Base-by-base conservation (phyloP, 1,140 invertebrate species). In the Scaptomyza montana region DNA sequence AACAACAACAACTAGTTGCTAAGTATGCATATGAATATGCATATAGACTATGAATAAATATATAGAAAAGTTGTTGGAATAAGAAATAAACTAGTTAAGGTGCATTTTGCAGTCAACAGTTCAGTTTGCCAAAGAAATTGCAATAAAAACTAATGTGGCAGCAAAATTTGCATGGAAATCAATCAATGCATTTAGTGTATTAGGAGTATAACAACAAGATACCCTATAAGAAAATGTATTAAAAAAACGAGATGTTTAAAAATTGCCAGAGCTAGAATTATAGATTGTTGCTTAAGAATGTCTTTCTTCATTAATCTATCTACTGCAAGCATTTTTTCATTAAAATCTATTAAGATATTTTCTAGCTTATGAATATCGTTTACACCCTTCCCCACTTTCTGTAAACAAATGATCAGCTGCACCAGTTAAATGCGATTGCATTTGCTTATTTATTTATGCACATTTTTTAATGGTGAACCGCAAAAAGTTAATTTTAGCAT, bases 401-500 rank as follows among this genome's bases (percentile, higher is more conserved):
- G 13, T 55, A 3, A 25, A 41, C 10, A 28, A 56, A 56, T 33
- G 45, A 19, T 6, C 28, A 51, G 43, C 43, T 66, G 50, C 57
- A 84, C 57, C 47, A 84, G 79, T 67, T 78, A 76, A 68, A 78
- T 70, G 56, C 71, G 61, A 82, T 74, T 65, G 19, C 64, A 71
- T 77, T 87, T 74, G 76, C 61, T 67, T 73, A 36, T 43, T 78
- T 81, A 81, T 71, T 74, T 57, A 77, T 61, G 65, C 70, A 74
- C 70, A 63, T 63, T 74, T 61, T 70, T 61, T 70, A 65, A 45
- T 74, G 71, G 65, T 71, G 57, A 85, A 89, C 82, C 82, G 81
- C 87, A 90, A 66, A 79, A 71, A 80, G 86, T 84, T 90, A 90
- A 90, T 80, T 90, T 90, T 90, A 90, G 87, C 74, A 67, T 60